These are phyloP conservation scores for Trematomus loennbergii DNA, from an alignment of 2,113 vertebrate species.

Conservation along the genomic window DNA sequence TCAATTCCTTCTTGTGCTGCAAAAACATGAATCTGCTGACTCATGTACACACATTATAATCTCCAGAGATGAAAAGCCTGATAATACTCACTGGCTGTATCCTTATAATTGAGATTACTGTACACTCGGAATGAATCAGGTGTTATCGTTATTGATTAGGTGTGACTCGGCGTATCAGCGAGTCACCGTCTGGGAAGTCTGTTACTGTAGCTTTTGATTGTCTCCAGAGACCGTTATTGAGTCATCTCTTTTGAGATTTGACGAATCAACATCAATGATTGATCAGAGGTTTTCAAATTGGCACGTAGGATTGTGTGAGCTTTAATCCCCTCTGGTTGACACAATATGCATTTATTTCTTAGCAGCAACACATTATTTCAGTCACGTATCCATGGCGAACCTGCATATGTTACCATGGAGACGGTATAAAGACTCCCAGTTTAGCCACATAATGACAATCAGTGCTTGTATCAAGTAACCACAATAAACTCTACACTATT, in stretches of 20 bases:
- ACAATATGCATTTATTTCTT: neutral
- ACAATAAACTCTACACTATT: neutral
- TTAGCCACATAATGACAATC: neutral
- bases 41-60: neutral
- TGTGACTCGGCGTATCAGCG: slow-evolving; percentile 40
- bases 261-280: neutral
- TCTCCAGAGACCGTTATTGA: neutral
- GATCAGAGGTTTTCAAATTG: too few relatives aligned
- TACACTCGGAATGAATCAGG: slow-evolving; percentile 27
- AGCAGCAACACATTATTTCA: neutral
- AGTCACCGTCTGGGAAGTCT: slow-evolving; percentile 40
- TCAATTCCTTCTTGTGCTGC: neutral
- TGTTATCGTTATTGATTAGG: slow-evolving; percentile 63
- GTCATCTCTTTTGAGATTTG: neutral
- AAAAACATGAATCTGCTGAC: neutral
- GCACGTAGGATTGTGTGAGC: neutral
- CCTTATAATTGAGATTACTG: slow-evolving; percentile 19
- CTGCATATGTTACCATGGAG: slow-evolving; percentile 50
- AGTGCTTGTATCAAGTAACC: neutral
- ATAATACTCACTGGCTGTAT: slow-evolving; percentile 3
- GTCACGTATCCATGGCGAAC: neutral
- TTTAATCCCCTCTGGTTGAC: neutral
- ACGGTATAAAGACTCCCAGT: slow-evolving; percentile 22
- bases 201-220: neutral
- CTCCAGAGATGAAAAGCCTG: slow-evolving; percentile 2